Base-by-base conservation (phyloP, 2,888 invertebrate species). In the Diloba caeruleocephala region DNA sequence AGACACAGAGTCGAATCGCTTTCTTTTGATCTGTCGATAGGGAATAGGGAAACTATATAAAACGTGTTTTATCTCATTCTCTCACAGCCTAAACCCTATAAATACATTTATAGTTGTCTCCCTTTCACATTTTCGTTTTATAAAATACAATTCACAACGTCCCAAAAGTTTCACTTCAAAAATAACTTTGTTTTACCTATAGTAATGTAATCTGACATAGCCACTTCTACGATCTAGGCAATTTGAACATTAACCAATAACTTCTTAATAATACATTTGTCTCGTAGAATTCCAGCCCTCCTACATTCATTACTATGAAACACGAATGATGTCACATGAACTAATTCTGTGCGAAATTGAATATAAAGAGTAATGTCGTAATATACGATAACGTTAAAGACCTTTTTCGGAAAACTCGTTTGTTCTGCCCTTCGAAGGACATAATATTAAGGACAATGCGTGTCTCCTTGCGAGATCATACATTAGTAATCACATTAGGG, bases 291-390 rank as follows among this genome's bases (percentile, higher is more conserved):
- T 36, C 14, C 10, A 12, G 15, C 12, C 19, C 49, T 17, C 66
- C 49, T 41, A 50, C 65, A 53, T 36, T 49, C 51, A 49, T 66
- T 53, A 53, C 37, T 33, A 33, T 46, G 50, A 51, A 41, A 57
- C 42, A 3, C 17, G 39, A 32, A 43, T 65, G 66, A 65, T 66
- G 58, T 66, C 65, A 65, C 26, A 9, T 39, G 36, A 49, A 43
- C 62, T 50, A 57, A 65, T 58, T 57, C 29, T 7, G 25, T 34
- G 58, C 62, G 29, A 62, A 57, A 57, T 43, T 57, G 38, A 28
- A 46, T 38, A 43, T 17, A 25, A n/a, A 21, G 25, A 45, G 34
- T 42, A 31, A 32, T 19, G 41, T 33, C 12, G 31, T 12, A 54
- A 57, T 46, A 37, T 34, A 33, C 25, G 19, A 45, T 37, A 42